Base-by-base conservation (phyloP, 1,140 invertebrate genomes). In the Pseudomyrmex cubaensis region DNA sequence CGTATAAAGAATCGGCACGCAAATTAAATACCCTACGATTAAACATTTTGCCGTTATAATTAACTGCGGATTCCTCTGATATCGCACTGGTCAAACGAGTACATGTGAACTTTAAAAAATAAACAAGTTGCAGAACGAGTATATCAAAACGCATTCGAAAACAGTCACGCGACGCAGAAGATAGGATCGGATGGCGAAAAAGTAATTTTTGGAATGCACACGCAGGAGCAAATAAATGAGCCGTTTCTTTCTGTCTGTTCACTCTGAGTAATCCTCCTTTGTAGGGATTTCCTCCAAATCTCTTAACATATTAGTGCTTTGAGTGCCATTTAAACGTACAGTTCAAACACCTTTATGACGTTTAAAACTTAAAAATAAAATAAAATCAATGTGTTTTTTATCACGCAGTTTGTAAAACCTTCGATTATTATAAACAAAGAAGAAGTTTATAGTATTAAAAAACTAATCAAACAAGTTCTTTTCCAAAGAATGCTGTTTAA, bases 21-120 rank as follows among this genome's bases (percentile, higher is more conserved):
- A 44, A 20, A 54, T 77, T 54, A 67, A 67, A 77, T 77, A 77
- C 44, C n/a, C 10, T 22, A 13, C 48, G 15, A 22, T 35, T 35
- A 35, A 35, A 35, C 35, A 35, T 35, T 35, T 35, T 35, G 35
- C 35, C 35, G 62, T 56, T 77, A 66, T 77, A 77, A 77, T 77
- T 67, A 77, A 77, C 8, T n/a, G 25, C 25, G 62, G 15, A 77
- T 67, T 77, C 17, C 62, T 67, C 62, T 25, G 46, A 48, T 77
- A 56, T 77, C 48, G 5, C 35, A 22, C n/a, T 77, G 48, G n/a
- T 77, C 62, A 54, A 67, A 77, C 62, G 44, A 77, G 62, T 77
- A 67, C 25, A 44, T 54, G 48, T 67, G 62, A 77, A 77, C 74
- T 56, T 66, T 22, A 22, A 44, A 25, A 76, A 62, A 52, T 76